These are phyloP conservation scores for Tinamus major DNA, from an alignment of 2,797 vertebrate genomes.

Conservation along the genomic window DNA sequence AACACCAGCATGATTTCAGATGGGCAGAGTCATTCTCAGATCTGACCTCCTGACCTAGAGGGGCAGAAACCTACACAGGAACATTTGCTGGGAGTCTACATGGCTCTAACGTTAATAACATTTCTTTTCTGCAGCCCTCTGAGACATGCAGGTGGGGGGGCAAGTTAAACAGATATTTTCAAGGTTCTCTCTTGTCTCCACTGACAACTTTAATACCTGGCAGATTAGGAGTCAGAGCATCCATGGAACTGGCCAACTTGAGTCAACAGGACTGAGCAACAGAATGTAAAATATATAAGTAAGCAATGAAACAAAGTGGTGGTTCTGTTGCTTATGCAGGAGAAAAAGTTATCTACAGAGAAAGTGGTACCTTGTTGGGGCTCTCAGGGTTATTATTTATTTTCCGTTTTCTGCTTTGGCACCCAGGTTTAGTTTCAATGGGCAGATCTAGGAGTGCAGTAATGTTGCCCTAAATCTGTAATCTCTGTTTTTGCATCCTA, in stretches of 20 bases:
- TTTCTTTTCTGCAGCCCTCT: slow-evolving; percentile 9
- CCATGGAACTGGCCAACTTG: not conserved
- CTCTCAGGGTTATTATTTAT: not conserved
- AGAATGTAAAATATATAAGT: not conserved
- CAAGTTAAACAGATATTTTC: slow-evolving; percentile 36
- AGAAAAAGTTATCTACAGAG: not conserved
- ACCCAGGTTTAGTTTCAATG: not conserved
- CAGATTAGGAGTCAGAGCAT: slow-evolving; percentile 20
- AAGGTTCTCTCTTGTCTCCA: slow-evolving; percentile 8
- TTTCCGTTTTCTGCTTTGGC: not conserved
- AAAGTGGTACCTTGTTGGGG: not conserved
- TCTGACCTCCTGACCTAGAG: not conserved
- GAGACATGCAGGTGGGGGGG: not conserved
- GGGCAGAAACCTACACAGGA: not conserved
- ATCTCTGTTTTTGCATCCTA: not conserved
- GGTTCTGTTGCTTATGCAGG: not conserved
- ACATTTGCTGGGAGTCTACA: not conserved
- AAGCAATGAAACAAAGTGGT: not conserved
- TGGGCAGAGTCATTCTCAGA: not conserved
- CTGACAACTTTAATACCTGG: slow-evolving; percentile 29
- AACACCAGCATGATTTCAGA: not conserved
- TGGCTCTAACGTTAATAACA: not conserved
- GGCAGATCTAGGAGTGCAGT: not conserved
- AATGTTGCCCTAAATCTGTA: not conserved
- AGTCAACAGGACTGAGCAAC: not conserved